A percentile compares a stretch with the other conserved stretches of the same genome.
Evolutionary conservation across 2,113 vertebrate genomes (phyloP).

Genomic region (Sphyrna mokarran): DNA sequence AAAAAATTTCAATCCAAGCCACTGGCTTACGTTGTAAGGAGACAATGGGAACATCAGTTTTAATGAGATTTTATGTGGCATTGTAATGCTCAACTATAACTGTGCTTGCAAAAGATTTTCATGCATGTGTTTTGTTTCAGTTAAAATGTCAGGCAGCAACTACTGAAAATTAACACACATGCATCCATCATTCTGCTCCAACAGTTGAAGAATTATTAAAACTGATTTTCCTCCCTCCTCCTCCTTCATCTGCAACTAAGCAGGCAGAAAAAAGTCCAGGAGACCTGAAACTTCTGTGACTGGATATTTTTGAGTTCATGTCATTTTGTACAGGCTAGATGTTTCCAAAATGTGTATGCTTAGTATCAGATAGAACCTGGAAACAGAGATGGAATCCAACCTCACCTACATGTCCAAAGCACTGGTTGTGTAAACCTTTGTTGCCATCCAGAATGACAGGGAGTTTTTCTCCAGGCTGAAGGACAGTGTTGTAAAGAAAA

Average conservation of each 20-base stretch:
- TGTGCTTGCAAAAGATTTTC: neutral
- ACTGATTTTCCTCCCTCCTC: neutral
- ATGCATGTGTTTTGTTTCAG: neutral
- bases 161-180: neutral
- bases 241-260: neutral
- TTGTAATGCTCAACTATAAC: neutral
- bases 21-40: neutral
- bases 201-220: neutral
- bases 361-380: neutral
- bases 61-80: neutral
- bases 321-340: neutral
- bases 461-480: too few relatives aligned
- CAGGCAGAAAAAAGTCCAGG: neutral
- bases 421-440: neutral
- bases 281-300: neutral
- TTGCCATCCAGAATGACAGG: neutral
- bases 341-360: neutral
- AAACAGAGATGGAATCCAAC: neutral
- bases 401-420: neutral
- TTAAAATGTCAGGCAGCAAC: neutral
- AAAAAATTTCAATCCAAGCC: neutral
- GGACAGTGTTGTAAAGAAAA: neutral
- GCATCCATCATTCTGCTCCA: neutral
- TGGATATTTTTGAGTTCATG: neutral
- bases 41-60: neutral